phyloP scores from a whole-genome alignment of 2,888 invertebrate genomes.

The Hermodice carunculata region DNA sequence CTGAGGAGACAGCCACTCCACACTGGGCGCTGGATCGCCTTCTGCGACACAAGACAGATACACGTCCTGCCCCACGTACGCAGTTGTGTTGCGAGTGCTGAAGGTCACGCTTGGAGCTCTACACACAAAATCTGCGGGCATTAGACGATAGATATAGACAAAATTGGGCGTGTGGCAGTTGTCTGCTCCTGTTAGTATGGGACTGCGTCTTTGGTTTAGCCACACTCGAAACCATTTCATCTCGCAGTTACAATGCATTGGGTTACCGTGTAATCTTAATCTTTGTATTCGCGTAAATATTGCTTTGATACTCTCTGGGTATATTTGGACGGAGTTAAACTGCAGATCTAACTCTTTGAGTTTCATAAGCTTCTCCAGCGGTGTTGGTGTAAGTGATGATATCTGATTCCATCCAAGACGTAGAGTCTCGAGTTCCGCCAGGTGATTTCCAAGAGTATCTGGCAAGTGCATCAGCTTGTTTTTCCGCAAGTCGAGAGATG shows the following conservation, averaged over 20 bases:
- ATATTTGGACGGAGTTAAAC: constrained; percentile 26
- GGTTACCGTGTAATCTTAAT: constrained; percentile 23
- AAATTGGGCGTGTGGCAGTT: constrained; percentile 9
- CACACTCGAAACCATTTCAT: constrained; percentile 31
- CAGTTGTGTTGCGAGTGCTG: constrained; percentile 14
- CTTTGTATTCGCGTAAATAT: constrained; percentile 3
- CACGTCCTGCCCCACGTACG: constrained; percentile 13
- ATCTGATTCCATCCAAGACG: constrained; percentile 17
- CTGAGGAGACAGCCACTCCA: constrained; percentile 34
- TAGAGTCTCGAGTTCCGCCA: constrained; percentile 12
- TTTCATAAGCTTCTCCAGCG: constrained; percentile 4
- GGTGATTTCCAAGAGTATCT: constrained; percentile 5
- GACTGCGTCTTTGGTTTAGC: constrained; percentile 13
- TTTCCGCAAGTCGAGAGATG: constrained; percentile 10
- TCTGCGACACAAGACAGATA: constrained; percentile 30
- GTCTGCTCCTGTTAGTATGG: not conserved
- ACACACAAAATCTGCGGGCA: constrained; percentile 18
- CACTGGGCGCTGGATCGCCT: constrained; percentile 34
- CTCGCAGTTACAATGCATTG: constrained; percentile 40
- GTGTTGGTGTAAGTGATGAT: not conserved
- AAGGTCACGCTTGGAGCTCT: constrained; percentile 18
- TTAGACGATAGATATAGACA: constrained; percentile 6
- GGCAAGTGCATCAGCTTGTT: constrained; percentile 27
- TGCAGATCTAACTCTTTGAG: constrained; percentile 23
- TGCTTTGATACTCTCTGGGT: constrained; percentile 6